Evolutionary conservation across 2,797 vertebrate genomes (phyloP).

Genomic region (Telmatherina bonti): DNA sequence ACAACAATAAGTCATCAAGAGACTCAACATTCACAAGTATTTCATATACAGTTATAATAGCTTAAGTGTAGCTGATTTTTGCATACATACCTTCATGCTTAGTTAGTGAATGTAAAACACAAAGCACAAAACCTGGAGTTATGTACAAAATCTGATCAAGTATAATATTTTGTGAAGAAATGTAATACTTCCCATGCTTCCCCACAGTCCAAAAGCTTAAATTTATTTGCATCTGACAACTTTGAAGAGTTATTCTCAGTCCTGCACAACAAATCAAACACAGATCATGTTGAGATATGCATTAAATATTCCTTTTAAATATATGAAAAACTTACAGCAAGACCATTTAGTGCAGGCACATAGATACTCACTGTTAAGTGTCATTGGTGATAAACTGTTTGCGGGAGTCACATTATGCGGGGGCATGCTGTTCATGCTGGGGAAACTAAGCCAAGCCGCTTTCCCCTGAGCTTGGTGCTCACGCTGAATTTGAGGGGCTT

Average conservation of each 20-base stretch:
- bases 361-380: slow-evolving; percentile 75
- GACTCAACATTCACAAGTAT: slow-evolving; percentile 69
- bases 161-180: slow-evolving; percentile 55
- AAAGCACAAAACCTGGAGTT: slow-evolving; percentile 48
- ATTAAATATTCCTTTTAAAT: slow-evolving; percentile 83
- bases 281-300: slow-evolving; percentile 41
- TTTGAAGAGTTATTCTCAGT: slow-evolving; percentile 44
- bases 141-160: slow-evolving; percentile 63
- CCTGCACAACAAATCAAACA: slow-evolving; percentile 53
- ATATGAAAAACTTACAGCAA: slow-evolving; percentile 70
- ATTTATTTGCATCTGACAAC: slow-evolving; percentile 29
- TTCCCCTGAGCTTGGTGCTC: slow-evolving; percentile 88
- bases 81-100: slow-evolving; percentile 56
- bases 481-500: slow-evolving; percentile 89
- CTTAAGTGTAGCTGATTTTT: slow-evolving; percentile 55
- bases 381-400: slow-evolving; percentile 65
- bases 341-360: slow-evolving; percentile 77
- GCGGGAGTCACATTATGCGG: slow-evolving; percentile 67
- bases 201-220: slow-evolving; percentile 32
- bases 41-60: slow-evolving; percentile 62
- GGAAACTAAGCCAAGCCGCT: slow-evolving; percentile 79
- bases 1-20: slow-evolving; percentile 53
- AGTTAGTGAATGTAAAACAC: slow-evolving; percentile 65
- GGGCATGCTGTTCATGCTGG: slow-evolving; percentile 74
- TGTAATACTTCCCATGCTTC: slow-evolving; percentile 35